These are phyloP conservation scores for Apodemia zela DNA, from an alignment of 2,888 invertebrate species.

Conservation along the genomic window DNA sequence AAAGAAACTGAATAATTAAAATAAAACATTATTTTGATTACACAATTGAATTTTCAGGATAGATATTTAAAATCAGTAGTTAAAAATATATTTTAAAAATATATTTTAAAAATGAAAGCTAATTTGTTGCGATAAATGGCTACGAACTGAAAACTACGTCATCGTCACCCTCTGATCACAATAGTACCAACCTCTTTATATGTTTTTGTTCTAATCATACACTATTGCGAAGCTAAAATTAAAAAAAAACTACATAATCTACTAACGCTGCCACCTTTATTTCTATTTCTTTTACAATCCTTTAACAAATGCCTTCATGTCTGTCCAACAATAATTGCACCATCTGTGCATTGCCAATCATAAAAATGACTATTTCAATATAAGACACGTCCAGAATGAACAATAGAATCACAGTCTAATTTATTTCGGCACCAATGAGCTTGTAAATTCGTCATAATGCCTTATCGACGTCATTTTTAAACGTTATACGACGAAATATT, in stretches of 20 bases:
- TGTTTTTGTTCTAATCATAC: slow-evolving; percentile 46
- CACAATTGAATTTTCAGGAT: too few species aligned
- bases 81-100: too few species aligned
- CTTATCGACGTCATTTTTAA: slow-evolving; percentile 49
- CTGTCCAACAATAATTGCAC: slow-evolving; percentile 41
- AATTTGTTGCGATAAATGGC: background rate
- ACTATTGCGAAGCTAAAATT: slow-evolving; percentile 63
- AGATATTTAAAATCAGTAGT: background rate
- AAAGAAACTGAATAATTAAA: background rate
- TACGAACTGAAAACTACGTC: background rate
- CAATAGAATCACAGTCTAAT: slow-evolving; percentile 80
- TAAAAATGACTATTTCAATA: slow-evolving; percentile 80
- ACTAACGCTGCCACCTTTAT: slow-evolving; percentile 52
- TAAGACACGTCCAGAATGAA: slow-evolving; percentile 79
- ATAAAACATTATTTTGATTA: background rate
- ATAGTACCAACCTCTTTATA: slow-evolving; percentile 10
- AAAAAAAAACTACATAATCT: slow-evolving; percentile 58
- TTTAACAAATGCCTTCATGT: slow-evolving; percentile 60
- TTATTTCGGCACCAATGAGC: slow-evolving; percentile 78
- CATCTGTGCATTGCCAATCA: slow-evolving; percentile 65
- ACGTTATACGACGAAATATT: slow-evolving; percentile 50
- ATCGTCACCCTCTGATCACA: background rate
- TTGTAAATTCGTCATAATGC: slow-evolving; percentile 72
- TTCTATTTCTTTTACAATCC: slow-evolving; percentile 41
- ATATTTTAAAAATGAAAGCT: background rate